These are phyloP conservation scores for Euspilapteryx auroguttella DNA, from an alignment of 2,888 invertebrate species.

Conservation along the genomic window DNA sequence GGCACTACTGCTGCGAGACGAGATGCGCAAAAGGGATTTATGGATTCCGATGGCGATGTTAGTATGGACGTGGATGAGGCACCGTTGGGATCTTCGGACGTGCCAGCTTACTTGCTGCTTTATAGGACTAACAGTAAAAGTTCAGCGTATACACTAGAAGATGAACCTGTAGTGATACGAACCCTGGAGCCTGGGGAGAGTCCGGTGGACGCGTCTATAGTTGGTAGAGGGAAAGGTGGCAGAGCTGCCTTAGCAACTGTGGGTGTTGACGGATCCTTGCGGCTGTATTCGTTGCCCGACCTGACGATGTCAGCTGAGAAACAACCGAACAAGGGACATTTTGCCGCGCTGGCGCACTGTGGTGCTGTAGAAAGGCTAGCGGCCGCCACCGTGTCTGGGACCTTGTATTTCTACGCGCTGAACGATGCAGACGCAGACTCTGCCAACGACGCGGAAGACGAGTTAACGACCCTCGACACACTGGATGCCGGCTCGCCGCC, in stretches of 20 bases:
- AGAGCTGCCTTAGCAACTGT: slow-evolving; percentile 71
- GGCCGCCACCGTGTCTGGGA: slow-evolving; percentile 78
- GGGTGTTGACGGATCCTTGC: slow-evolving; percentile 73
- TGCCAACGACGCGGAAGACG: slow-evolving; percentile 71
- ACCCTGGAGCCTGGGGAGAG: slow-evolving; percentile 67
- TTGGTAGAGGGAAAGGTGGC: slow-evolving; percentile 57
- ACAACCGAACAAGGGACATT: slow-evolving; percentile 68
- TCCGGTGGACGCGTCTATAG: slow-evolving; percentile 69
- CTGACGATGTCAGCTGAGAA: slow-evolving; percentile 71
- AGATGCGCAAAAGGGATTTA: slow-evolving; percentile 17
- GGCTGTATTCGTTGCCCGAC: slow-evolving; percentile 71
- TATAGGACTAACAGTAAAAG: slow-evolving; percentile 38
- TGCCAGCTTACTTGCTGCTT: slow-evolving; percentile 35
- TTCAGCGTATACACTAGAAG: slow-evolving; percentile 41
- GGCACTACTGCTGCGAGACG: slow-evolving; percentile 25
- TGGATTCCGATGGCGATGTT: slow-evolving; percentile 31
- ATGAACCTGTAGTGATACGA: slow-evolving; percentile 63
- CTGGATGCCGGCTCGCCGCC: slow-evolving; percentile 25
- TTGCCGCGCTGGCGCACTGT: slow-evolving; percentile 84
- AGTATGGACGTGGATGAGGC: slow-evolving; percentile 49
- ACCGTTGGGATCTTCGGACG: slow-evolving; percentile 19
- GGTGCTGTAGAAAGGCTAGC: slow-evolving; percentile 87
- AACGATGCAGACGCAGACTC: slow-evolving; percentile 74
- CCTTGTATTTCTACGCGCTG: slow-evolving; percentile 80
- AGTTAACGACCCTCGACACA: slow-evolving; percentile 49